Conservation (phyloP, 2,797 vertebrate species). For the Streptopelia turtur region DNA sequence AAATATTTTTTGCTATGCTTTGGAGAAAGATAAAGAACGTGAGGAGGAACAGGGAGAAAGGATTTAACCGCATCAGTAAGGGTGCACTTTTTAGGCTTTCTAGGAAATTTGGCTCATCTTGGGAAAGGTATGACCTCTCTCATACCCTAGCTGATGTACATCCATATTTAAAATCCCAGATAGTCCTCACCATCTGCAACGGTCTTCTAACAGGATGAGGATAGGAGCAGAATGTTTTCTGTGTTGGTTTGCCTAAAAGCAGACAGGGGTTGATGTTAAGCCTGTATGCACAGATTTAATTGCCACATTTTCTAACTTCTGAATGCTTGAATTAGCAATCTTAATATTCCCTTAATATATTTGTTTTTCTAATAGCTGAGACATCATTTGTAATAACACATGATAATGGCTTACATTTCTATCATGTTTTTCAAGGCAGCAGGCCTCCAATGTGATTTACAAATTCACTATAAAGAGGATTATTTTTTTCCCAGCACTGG, state of each 20-base stretch:
- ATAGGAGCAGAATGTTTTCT: not conserved
- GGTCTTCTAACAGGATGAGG: not conserved
- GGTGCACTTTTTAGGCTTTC: not conserved
- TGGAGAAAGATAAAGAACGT: not conserved
- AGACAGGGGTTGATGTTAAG: not conserved
- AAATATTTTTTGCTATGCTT: not conserved
- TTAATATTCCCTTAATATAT: slow-evolving; percentile 43
- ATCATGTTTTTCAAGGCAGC: slow-evolving; percentile 30
- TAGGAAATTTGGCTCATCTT: not conserved
- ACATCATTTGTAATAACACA: slow-evolving; percentile 45
- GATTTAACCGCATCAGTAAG: not conserved
- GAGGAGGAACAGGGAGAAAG: not conserved
- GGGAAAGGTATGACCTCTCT: not conserved
- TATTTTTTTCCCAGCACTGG: slow-evolving; percentile 32
- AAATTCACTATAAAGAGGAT: slow-evolving; percentile 52
- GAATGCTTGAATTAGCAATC: slow-evolving; percentile 55
- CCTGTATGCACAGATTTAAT: not conserved
- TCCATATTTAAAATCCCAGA: not conserved
- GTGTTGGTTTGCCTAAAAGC: not conserved
- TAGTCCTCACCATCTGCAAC: not conserved
- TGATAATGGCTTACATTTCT: slow-evolving; percentile 54
- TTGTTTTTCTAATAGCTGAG: slow-evolving; percentile 40
- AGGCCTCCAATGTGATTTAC: slow-evolving; percentile 32
- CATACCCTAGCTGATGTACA: not conserved
- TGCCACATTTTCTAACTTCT: slow-evolving; percentile 40